Percentiles rank a stretch among this genome's conserved stretches.
These are phyloP conservation scores for Eueremaeus valkanovi DNA, from an alignment of 2,888 invertebrate genomes.

Conservation along the genomic window DNA sequence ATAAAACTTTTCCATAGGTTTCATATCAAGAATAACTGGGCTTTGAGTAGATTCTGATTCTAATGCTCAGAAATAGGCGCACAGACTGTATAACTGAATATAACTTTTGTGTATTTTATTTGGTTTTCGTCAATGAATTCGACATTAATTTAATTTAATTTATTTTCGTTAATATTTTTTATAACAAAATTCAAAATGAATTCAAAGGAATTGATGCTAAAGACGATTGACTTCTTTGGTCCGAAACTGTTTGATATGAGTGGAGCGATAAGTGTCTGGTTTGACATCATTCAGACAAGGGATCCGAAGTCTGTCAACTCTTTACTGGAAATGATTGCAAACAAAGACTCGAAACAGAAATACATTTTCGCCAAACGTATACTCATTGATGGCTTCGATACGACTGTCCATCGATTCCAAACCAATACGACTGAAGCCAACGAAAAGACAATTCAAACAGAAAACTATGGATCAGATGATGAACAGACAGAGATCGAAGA, in stretches of 20 bases:
- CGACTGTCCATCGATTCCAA: background rate
- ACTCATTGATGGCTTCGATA: background rate
- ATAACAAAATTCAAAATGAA: background rate
- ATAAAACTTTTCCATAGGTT: too few species aligned
- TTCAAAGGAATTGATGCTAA: slow-evolving; percentile 50
- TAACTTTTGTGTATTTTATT: background rate
- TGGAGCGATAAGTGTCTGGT: background rate
- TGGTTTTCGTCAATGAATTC: background rate
- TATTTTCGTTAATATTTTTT: background rate
- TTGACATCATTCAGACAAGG: background rate
- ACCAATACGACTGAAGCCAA: background rate
- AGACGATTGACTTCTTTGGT: slow-evolving; percentile 51
- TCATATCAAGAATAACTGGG: too few species aligned
- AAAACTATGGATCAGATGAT: background rate
- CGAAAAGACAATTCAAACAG: background rate
- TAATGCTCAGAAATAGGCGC: background rate
- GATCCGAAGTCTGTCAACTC: background rate
- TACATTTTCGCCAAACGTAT: background rate
- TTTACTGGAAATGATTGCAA: background rate
- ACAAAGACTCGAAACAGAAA: background rate
- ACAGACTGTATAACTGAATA: background rate
- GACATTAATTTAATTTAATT: background rate
- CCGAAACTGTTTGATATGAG: slow-evolving; percentile 16
- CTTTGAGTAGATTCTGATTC: too few species aligned
- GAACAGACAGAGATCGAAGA: background rate